Conservation (phyloP, 1,140 invertebrate genomes). For the Reticulitermes speratus region DNA sequence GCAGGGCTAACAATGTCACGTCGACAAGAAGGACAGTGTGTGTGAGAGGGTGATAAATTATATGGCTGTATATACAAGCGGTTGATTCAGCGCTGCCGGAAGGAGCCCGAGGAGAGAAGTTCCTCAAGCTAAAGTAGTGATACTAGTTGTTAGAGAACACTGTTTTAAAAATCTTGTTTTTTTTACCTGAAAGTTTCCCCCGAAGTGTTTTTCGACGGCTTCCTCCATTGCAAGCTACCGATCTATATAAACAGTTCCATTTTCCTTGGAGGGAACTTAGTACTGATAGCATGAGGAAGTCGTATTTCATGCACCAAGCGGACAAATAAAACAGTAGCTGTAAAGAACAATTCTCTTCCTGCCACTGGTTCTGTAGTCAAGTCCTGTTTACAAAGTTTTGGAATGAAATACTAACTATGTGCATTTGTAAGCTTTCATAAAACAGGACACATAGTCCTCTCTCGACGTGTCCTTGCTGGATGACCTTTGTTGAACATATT, state of each 20-base stretch:
- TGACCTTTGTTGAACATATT: no score
- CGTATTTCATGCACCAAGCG: not conserved
- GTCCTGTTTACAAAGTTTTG: no score
- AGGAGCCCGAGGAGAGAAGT: not conserved
- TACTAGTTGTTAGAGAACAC: not conserved
- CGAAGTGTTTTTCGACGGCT: not conserved
- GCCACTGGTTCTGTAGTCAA: no score
- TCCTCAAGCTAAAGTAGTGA: not conserved
- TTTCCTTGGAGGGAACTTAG: not conserved
- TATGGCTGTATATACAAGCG: not conserved
- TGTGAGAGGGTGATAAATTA: not conserved
- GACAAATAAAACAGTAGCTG: not conserved
- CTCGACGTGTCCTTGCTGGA: no score
- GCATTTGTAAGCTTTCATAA: no score
- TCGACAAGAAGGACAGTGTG: not conserved
- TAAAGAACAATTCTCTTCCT: no score
- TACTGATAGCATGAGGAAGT: not conserved
- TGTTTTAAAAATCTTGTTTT: not conserved
- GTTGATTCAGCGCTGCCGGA: not conserved
- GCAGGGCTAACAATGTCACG: not conserved
- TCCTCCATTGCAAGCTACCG: not conserved
- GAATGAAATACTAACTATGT: no score
- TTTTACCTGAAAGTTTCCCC: constrained; percentile 8
- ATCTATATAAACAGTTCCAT: not conserved
- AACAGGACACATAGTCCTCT: no score